phyloP scores from a whole-genome alignment of 2,888 invertebrate genomes.

The Tetragnatha montana region DNA sequence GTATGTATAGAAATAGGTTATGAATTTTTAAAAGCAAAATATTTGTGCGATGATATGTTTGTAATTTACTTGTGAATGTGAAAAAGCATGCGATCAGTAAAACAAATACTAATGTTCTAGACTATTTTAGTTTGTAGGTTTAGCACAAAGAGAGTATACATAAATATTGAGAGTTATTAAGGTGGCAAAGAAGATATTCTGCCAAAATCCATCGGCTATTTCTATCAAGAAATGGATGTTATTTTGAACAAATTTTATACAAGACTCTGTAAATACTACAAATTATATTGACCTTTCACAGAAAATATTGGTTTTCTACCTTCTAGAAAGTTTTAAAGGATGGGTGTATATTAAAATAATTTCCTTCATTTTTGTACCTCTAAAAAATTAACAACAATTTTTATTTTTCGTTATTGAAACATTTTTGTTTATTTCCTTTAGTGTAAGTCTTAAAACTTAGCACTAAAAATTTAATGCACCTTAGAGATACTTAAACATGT shows the following conservation, averaged over 20 bases:
- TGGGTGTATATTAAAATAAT: too few relatives aligned
- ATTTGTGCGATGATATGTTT: background rate
- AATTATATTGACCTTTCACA: too few relatives aligned
- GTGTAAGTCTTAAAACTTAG: too few relatives aligned
- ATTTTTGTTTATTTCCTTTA: too few relatives aligned
- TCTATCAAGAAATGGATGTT: conserved; percentile 14
- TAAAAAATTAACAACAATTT: too few relatives aligned
- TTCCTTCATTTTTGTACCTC: too few relatives aligned
- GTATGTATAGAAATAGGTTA: background rate
- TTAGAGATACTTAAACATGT: too few relatives aligned
- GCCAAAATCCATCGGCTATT: conserved; percentile 20
- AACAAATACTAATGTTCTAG: background rate
- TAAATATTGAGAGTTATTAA: background rate
- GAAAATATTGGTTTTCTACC: too few relatives aligned
- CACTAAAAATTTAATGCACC: too few relatives aligned
- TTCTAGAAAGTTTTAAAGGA: too few relatives aligned
- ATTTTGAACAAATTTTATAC: conserved; percentile 48
- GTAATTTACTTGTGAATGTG: conserved; percentile 1
- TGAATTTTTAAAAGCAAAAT: background rate
- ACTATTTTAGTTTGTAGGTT: conserved; percentile 5
- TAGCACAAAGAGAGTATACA: background rate
- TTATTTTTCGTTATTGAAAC: too few relatives aligned
- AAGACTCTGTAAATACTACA: background rate
- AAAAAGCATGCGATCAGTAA: background rate
- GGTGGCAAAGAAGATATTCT: conserved; percentile 5